phyloP scores from a whole-genome alignment of 2,113 vertebrate species.

The Malurus cyaneus region DNA sequence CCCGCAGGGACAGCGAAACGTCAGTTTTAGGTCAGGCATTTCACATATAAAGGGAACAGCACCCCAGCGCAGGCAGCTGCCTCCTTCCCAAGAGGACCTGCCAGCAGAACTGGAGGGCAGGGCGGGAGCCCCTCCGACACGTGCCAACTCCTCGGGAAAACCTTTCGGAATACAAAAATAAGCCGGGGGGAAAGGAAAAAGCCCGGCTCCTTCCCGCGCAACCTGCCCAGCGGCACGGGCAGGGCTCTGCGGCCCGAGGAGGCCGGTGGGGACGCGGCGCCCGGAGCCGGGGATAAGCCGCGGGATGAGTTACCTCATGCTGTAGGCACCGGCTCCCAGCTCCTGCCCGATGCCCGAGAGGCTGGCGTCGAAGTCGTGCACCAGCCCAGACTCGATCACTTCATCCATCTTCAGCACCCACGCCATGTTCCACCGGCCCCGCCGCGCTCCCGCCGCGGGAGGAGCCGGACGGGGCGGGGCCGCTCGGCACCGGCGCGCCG shows the following conservation, averaged over 20 bases:
- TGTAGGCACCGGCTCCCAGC: slow-evolving; percentile 92
- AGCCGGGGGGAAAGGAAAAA: rapidly evolving
- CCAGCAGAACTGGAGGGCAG: background rate
- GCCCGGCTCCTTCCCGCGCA: background rate
- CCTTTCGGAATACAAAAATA: rapidly evolving
- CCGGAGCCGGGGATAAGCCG: too few species aligned
- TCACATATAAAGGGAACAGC: rapidly evolving
- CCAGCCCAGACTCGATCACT: slow-evolving; percentile 91
- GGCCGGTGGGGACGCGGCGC: background rate
- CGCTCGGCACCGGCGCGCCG: slow-evolving; percentile 35
- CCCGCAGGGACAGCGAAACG: rapidly evolving
- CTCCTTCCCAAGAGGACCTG: background rate
- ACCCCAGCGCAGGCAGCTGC: background rate
- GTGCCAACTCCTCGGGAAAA: background rate
- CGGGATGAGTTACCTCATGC: slow-evolving; percentile 83
- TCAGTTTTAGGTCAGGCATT: rapidly evolving
- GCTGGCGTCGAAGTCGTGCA: slow-evolving; percentile 93
- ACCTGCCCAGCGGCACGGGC: background rate
- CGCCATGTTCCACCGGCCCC: slow-evolving; percentile 78
- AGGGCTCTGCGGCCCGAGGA: background rate
- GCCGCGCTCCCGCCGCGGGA: slow-evolving; percentile 35
- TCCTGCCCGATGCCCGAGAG: slow-evolving; percentile 93
- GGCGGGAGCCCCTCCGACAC: background rate
- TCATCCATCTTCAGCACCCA: slow-evolving; percentile 97
- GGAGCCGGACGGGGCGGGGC: slow-evolving; percentile 38